These are phyloP conservation scores for Brassicogethes aeneus DNA, from an alignment of 2,888 invertebrate genomes.

Conservation along the genomic window DNA sequence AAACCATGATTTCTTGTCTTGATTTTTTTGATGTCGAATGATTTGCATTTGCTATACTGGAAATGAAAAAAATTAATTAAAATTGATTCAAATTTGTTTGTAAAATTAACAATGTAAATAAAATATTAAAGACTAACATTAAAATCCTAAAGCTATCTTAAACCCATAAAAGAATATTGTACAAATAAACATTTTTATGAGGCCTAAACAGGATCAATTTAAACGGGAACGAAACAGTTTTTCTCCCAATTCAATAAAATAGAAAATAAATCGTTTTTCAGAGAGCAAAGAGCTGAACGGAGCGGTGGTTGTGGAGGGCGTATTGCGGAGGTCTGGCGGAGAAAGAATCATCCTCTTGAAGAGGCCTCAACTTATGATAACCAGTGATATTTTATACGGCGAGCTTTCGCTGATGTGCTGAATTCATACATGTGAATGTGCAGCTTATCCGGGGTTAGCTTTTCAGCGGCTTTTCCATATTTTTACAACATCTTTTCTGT, in stretches of 20 bases:
- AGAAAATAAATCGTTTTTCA: too few relatives aligned
- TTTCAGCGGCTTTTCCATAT: slow-evolving; percentile 35
- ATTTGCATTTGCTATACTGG: too few relatives aligned
- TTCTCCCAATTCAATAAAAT: neutral
- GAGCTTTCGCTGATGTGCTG: slow-evolving; percentile 59
- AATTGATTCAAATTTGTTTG: too few relatives aligned
- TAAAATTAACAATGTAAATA: too few relatives aligned
- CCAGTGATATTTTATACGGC: slow-evolving; percentile 37
- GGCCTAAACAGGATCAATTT: neutral
- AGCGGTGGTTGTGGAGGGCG: slow-evolving; percentile 5
- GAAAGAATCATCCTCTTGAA: slow-evolving; percentile 7
- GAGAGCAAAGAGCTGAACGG: neutral
- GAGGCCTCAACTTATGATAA: slow-evolving; percentile 36
- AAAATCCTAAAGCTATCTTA: too few relatives aligned
- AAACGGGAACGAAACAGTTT: neutral
- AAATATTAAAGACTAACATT: too few relatives aligned
- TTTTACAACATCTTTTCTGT: slow-evolving; percentile 29
- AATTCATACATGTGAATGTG: slow-evolving; percentile 62
- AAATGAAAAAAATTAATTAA: too few relatives aligned
- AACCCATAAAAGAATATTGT: too few relatives aligned
- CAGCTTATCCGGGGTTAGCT: slow-evolving; percentile 39
- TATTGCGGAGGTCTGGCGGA: slow-evolving; percentile 9
- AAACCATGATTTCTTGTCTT: too few relatives aligned
- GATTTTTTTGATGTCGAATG: too few relatives aligned
- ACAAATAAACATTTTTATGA: too few relatives aligned